Conservation (phyloP, 2,888 invertebrate genomes). For the Drosophila diplacantha region DNA sequence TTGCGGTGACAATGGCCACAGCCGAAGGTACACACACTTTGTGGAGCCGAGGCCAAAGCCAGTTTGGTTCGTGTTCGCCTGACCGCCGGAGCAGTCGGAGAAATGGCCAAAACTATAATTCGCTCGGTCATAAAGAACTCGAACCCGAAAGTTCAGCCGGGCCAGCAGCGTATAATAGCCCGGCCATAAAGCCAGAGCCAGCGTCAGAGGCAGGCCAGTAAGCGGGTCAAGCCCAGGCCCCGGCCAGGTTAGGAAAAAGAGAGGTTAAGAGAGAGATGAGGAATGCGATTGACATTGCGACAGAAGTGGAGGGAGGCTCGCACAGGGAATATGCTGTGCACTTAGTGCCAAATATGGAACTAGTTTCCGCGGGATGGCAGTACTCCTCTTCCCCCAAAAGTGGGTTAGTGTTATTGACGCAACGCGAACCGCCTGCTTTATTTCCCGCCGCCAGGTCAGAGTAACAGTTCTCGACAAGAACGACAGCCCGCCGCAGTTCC, state of each 20-base stretch:
- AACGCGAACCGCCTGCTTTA: constrained; percentile 18
- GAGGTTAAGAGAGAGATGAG: constrained; percentile 23
- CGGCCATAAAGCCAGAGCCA: constrained; percentile 4
- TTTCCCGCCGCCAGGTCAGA: constrained; percentile 84
- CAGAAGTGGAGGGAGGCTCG: constrained; percentile 23
- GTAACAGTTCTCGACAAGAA: constrained; percentile 93
- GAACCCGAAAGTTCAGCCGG: constrained; percentile 20
- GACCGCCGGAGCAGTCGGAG: constrained; percentile 2
- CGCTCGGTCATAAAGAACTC: constrained; percentile 26
- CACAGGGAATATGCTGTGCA: constrained; percentile 23
- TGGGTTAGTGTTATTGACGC: constrained; percentile 34
- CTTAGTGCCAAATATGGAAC: constrained; percentile 36
- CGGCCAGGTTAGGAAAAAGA: constrained; percentile 9
- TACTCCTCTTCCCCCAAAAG: constrained; percentile 5
- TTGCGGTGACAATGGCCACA: constrained; percentile 34
- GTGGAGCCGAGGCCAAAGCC: neutral
- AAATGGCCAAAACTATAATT: constrained; percentile 24
- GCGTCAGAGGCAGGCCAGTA: constrained; percentile 5
- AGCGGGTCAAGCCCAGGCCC: constrained; percentile 30
- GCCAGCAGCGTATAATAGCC: constrained; percentile 1
- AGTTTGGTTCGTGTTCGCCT: constrained; percentile 14
- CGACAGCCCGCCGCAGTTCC: constrained; percentile 95
- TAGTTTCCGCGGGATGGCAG: constrained; percentile 30
- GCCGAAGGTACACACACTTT: constrained; percentile 10
- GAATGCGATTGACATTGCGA: constrained; percentile 42